Evolutionary conservation across 1,140 invertebrate genomes (phyloP).

Genomic region (Bombus difficillimus): DNA sequence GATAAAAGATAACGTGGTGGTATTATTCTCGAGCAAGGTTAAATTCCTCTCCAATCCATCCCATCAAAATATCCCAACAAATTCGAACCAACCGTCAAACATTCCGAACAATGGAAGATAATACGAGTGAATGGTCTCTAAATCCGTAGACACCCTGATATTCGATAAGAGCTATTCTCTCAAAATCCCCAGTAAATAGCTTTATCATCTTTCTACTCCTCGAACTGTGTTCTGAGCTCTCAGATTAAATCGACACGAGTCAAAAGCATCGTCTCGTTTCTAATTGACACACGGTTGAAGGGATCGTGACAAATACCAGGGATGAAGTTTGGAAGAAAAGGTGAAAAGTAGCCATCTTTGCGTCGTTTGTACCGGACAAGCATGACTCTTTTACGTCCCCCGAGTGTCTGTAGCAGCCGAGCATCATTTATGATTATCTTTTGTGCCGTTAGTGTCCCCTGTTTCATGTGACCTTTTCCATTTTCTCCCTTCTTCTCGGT

Average conservation of each 20-base stretch:
- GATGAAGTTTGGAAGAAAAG: slow-evolving; percentile 43
- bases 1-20: neutral
- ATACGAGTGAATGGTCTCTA: neutral
- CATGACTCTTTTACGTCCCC: neutral
- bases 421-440: slow-evolving; percentile 65
- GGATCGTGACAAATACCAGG: slow-evolving; percentile 40
- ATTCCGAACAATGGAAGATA: neutral
- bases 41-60: neutral
- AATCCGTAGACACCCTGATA: neutral
- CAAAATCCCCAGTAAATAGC: neutral
- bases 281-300: neutral
- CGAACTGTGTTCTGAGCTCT: neutral
- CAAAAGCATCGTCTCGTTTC: neutral
- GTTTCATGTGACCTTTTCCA: neutral
- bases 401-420: slow-evolving; percentile 25
- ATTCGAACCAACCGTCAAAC: neutral
- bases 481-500: neutral
- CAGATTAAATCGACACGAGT: neutral
- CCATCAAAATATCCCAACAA: neutral
- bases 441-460: slow-evolving; percentile 18
- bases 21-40: neutral
- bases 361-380: too few relatives aligned
- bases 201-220: neutral
- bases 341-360: slow-evolving; percentile 53
- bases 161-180: neutral